phyloP scores from a whole-genome alignment of 2,888 invertebrate genomes.

The Sphaerophoria rueppellii region DNA sequence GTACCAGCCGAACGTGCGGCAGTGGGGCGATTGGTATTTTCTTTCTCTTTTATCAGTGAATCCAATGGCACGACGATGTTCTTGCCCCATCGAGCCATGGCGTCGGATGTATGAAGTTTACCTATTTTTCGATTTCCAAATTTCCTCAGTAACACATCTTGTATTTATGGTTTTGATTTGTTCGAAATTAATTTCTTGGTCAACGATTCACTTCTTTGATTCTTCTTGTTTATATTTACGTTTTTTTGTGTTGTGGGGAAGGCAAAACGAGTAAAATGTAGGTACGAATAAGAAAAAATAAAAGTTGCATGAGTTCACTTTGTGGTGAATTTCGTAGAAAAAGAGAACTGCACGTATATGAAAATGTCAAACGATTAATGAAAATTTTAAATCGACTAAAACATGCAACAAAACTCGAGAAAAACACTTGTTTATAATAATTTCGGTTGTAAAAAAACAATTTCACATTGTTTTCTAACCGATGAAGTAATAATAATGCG shows the following conservation, averaged over 20 bases:
- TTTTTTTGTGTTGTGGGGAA: constrained; percentile 55
- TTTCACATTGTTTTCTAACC: not conserved
- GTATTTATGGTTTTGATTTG: constrained; percentile 67
- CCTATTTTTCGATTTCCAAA: constrained; percentile 55
- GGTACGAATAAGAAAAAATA: not conserved
- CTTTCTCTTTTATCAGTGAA: constrained; percentile 86
- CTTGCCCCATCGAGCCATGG: constrained; percentile 86
- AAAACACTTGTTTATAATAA: not conserved
- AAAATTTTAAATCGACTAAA: constrained; percentile 36
- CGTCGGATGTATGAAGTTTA: constrained; percentile 53
- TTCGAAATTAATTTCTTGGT: constrained; percentile 49
- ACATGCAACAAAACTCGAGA: constrained; percentile 13
- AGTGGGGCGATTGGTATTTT: constrained; percentile 93
- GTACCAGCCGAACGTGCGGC: constrained; percentile 95
- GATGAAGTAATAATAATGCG: not conserved
- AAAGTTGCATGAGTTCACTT: constrained; percentile 67
- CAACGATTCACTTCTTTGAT: constrained; percentile 66
- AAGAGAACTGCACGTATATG: constrained; percentile 55
- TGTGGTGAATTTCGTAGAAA: constrained; percentile 61
- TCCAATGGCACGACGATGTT: constrained; percentile 86
- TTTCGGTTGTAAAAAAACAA: not conserved
- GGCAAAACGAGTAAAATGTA: constrained; percentile 33
- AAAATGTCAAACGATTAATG: constrained; percentile 66
- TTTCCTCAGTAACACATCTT: constrained; percentile 16
- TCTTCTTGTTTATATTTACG: constrained; percentile 70